Evolutionary conservation across 2,113 vertebrate genomes (phyloP).

Genomic region (Oxygymnocypris stewartii): DNA sequence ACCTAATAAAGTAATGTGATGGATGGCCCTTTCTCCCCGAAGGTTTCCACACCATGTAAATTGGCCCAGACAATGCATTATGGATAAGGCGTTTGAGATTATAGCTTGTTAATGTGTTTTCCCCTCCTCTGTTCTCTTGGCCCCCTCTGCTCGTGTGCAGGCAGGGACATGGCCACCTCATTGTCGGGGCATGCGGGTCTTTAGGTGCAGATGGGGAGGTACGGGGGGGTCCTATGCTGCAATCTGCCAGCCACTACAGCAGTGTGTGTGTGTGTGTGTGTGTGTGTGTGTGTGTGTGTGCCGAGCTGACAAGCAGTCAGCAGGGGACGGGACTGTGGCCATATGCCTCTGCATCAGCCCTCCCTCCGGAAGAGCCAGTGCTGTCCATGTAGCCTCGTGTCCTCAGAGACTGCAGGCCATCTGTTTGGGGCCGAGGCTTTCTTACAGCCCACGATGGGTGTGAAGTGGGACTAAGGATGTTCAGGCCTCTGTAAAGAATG

Average conservation of each 20-base stretch:
- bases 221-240: slow-evolving; percentile 59
- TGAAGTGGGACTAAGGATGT: slow-evolving; percentile 39
- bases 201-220: slow-evolving; percentile 88
- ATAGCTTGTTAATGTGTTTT: slow-evolving; percentile 93
- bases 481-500: slow-evolving; percentile 31
- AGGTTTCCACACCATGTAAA: slow-evolving; percentile 95
- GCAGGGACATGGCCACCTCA: slow-evolving; percentile 84
- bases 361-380: slow-evolving; percentile 73
- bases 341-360: slow-evolving; percentile 86
- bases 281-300: slow-evolving; percentile 40
- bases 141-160: slow-evolving; percentile 72
- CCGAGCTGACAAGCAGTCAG: slow-evolving; percentile 67
- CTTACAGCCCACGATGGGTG: slow-evolving; percentile 36
- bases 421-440: slow-evolving; percentile 66
- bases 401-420: slow-evolving; percentile 85
- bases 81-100: slow-evolving; percentile 91
- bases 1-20: slow-evolving; percentile 92
- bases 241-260: slow-evolving; percentile 76
- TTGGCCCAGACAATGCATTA: slow-evolving; percentile 92
- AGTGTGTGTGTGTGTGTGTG: slow-evolving; percentile 60
- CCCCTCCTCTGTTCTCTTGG: slow-evolving; percentile 36
- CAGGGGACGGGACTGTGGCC: slow-evolving; percentile 85
- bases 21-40: slow-evolving; percentile 90
- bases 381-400: slow-evolving; percentile 78
- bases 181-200: slow-evolving; percentile 81